These are phyloP conservation scores for Megamerina dolium DNA, from an alignment of 2,888 invertebrate species.

Conservation along the genomic window DNA sequence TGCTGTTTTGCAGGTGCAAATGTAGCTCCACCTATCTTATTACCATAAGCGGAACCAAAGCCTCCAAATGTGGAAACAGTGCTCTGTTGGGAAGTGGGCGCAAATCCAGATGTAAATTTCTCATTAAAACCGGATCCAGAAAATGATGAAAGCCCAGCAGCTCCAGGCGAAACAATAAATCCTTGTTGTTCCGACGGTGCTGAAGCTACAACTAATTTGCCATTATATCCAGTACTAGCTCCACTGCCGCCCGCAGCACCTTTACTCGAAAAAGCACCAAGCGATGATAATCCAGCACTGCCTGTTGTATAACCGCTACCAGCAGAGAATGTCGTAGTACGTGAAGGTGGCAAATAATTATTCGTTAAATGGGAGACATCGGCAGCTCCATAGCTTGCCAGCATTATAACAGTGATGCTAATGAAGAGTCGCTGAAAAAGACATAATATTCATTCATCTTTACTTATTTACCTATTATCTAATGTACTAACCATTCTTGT, in stretches of 20 bases:
- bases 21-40: not conserved
- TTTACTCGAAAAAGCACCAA: too few relatives aligned
- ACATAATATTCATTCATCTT: not conserved
- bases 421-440: slow-evolving; percentile 25
- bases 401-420: slow-evolving; percentile 23
- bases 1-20: not conserved
- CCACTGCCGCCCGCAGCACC: too few relatives aligned
- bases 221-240: slow-evolving; percentile 7
- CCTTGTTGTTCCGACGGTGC: not conserved
- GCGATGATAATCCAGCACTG: not conserved
- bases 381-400: slow-evolving; percentile 18
- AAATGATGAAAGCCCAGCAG: too few relatives aligned
- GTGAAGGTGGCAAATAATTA: slow-evolving; percentile 33
- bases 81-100: not conserved
- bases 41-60: slow-evolving; percentile 13
- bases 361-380: slow-evolving; percentile 37
- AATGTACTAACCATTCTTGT: slow-evolving; percentile 19
- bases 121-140: too few relatives aligned
- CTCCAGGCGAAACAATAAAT: too few relatives aligned
- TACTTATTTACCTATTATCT: too few relatives aligned
- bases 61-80: not conserved
- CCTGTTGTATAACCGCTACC: slow-evolving; percentile 8
- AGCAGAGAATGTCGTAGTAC: slow-evolving; percentile 16
- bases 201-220: slow-evolving; percentile 3
- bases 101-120: not conserved